Evolutionary conservation across 2,113 vertebrate genomes (phyloP), one percentile per base, ranked within the genome.

Genomic region (Leptobrachium leishanense): DNA sequence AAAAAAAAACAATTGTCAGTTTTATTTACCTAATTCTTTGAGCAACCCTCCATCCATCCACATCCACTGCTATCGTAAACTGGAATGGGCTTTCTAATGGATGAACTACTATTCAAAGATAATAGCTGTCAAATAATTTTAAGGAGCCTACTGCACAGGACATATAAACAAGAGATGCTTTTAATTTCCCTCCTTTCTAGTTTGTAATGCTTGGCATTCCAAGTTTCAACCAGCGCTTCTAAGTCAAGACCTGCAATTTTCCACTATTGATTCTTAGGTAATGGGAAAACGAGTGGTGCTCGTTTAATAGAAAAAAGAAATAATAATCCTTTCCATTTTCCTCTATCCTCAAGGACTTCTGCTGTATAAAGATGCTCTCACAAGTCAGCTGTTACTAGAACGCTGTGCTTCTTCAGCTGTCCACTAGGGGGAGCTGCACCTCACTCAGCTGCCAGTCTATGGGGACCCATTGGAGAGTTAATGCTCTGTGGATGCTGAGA

Each of bases 401-500:
- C 12, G 2, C 67, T 40, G 2, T 6, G n/a, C 8, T 74, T 4
- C 63, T 31, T 5, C 13, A 9, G 2, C 0, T 41, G 7, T 41
- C 78, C 78, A 68, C 64, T 8, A 81, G 78, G 40, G 65, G 78
- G 78, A 20, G 64, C 53, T 62, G 41, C 50, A 50, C 13, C 15
- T 43, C 69, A 12, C 64, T 68, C 65, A 43, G 20, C 42, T 55
- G 54, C 53, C 74, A 62, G 59, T 53, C 72, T 74, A 68, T 43
- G 68, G 78, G 78, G 78, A 81, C 53, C 71, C 74, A 74, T 81
- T 74, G 67, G 41, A 50, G 42, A 57, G 71, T 50, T 74, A 68
- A 81, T 74, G 77, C 73, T 79, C 41, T 68, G n/a, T 79, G 77
- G 77, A 73, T 79, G 77, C 77, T 62, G 68, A 71, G 76, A 78